These are phyloP conservation scores for Sanderia malayensis DNA, from an alignment of 30 jellyfish, hydroid and myxozoan genomes.

Conservation along the genomic window DNA sequence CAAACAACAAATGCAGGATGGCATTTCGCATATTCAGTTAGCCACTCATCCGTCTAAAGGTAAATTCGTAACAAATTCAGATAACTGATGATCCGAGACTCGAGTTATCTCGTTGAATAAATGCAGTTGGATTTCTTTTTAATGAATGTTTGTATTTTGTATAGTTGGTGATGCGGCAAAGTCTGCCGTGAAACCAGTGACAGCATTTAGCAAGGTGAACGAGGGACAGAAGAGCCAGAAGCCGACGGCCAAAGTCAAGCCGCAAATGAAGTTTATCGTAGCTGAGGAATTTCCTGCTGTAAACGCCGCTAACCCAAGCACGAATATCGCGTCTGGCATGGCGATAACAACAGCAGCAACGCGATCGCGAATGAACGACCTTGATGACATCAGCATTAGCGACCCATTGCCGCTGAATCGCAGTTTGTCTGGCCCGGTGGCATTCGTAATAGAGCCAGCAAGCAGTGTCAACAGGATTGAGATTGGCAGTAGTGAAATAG, in stretches of 20 bases:
- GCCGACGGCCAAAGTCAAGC: constrained; percentile 99
- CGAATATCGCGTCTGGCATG: constrained; percentile 24
- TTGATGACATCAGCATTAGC: constrained; percentile 81
- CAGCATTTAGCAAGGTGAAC: constrained; percentile 55
- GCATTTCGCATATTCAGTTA: neutral
- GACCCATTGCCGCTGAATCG: constrained; percentile 56
- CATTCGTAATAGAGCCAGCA: neutral
- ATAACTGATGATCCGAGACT: no score
- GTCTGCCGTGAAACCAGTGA: constrained; percentile 68
- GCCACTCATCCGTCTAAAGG: neutral
- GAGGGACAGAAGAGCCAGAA: constrained; percentile 54
- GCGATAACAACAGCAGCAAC: constrained; percentile 11
- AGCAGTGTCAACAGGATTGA: neutral
- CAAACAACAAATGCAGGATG: constrained; percentile 7
- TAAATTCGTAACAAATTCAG: no score
- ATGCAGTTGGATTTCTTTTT: no score
- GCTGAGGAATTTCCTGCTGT: constrained; percentile 59
- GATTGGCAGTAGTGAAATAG: neutral
- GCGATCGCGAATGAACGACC: constrained; percentile 87
- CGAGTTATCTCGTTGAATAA: no score
- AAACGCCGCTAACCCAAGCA: no score
- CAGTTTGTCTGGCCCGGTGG: constrained; percentile 6
- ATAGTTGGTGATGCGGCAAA: constrained; percentile 13
- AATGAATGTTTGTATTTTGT: no score
- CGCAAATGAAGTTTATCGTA: constrained; percentile 70